phyloP scores from a whole-genome alignment of 1,140 invertebrate species.

The Coenobita brevimanus region DNA sequence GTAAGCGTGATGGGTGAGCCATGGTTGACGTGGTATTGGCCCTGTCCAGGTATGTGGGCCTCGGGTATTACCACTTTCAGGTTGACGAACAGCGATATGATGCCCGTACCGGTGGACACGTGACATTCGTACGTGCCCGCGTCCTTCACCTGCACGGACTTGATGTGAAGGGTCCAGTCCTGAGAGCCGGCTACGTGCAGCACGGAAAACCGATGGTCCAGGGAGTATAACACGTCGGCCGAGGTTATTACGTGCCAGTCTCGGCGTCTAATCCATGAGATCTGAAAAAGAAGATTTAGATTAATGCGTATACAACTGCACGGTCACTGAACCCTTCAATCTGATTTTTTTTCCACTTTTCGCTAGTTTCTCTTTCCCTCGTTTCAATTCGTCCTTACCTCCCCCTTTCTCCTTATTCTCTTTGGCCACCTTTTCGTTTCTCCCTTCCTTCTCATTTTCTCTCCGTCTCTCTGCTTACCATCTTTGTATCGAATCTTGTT shows the following conservation, averaged over 20 bases:
- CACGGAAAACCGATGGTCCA: conserved; percentile 90
- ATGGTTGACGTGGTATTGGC: conserved; percentile 90
- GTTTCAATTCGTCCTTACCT: too few species aligned
- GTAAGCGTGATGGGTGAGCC: conserved; percentile 92
- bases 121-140: conserved; percentile 97
- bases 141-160: conserved; percentile 92
- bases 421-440: too few species aligned
- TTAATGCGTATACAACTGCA: too few species aligned
- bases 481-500: too few species aligned
- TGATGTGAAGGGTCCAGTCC: conserved; percentile 94
- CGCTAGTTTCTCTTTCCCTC: too few species aligned
- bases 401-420: too few species aligned
- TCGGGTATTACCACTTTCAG: conserved; percentile 90
- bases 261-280: conserved; percentile 90
- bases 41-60: conserved; percentile 87
- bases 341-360: too few species aligned
- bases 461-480: too few species aligned
- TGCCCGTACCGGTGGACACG: conserved; percentile 89
- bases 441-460: too few species aligned
- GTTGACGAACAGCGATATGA: conserved; percentile 90
- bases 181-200: conserved; percentile 82
- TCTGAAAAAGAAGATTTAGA: conserved; percentile 79
- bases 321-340: too few species aligned
- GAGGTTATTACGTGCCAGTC: conserved; percentile 95
- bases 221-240: conserved; percentile 90